Base-by-base conservation (phyloP, 2,797 vertebrate genomes). In the Anableps anableps region DNA sequence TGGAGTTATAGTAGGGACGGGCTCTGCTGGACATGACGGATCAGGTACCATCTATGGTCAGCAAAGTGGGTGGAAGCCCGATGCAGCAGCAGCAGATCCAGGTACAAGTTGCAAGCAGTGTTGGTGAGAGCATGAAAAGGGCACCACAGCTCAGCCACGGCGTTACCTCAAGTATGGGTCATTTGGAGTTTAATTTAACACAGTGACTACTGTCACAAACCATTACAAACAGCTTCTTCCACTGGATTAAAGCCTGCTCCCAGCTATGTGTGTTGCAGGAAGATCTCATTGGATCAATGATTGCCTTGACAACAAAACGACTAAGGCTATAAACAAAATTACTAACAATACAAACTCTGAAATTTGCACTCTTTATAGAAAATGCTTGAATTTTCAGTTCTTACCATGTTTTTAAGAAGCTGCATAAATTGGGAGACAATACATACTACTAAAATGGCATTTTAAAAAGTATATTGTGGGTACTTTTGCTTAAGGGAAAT, bases 101-200 rank as follows among this genome's bases (percentile, higher is more conserved):
- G 91, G 88, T 95, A 95, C 82, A 96, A 85, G 92, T 95, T 94
- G 73, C 93, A 95, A 79, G 88, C 85, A 0, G 91, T 92, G 90
- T 94, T 93, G 72, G 94, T 92, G 51, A 94, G 82, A 11, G 93
- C 86, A 17, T 95, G 94, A 84, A 95, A 94, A 87, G 94, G 89
- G 87, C 94, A 89, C 74, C 93, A 88, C 82, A 94, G 90, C 91
- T 95, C 92, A n/a, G 93, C 89, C 82, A 95, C 90, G n/a, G 91
- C 90, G 87, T 95, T 92, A 74, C 92, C 95, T 96, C 88, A 79
- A 77, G 89, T 8, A 14, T 41, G 80, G 87, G 88, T 94, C 88
- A 94, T 83, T 45, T 87, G 79, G 58, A 85, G 89, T 77, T 90
- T 89, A 85, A 90, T 92, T 89, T 91, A 93, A 92, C 87, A 81